A percentile compares a stretch with the other conserved stretches of the same genome.
Evolutionary conservation across 2,888 invertebrate species (phyloP).

Genomic region (Nomada lathburiana): DNA sequence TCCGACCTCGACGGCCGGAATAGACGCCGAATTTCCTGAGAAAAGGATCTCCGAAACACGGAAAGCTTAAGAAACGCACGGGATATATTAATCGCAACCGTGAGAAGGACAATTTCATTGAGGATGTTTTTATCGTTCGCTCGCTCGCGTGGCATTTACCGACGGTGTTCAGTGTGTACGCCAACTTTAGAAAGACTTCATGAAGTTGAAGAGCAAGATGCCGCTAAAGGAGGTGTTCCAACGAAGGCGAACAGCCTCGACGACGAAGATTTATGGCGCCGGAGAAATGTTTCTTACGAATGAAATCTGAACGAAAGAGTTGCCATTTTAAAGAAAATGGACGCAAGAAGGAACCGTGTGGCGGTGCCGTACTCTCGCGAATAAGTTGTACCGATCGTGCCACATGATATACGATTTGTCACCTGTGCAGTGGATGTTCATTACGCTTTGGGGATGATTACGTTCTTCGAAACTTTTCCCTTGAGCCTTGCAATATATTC

Average conservation of each 20-base stretch:
- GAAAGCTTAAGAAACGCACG: background rate
- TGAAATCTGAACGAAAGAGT: background rate
- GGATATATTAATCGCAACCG: background rate
- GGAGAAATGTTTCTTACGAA: constrained; percentile 11
- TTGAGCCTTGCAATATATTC: background rate
- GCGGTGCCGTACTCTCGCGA: background rate
- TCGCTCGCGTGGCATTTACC: background rate
- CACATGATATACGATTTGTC: background rate
- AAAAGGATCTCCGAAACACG: background rate
- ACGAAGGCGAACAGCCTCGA: background rate
- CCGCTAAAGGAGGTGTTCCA: constrained; percentile 10
- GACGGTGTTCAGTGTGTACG: background rate
- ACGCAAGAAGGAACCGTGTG: background rate
- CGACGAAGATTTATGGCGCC: constrained; percentile 26
- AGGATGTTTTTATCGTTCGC: background rate
- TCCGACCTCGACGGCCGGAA: background rate
- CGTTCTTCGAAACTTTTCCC: background rate
- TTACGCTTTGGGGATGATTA: constrained; percentile 7
- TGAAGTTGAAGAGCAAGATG: constrained; percentile 10
- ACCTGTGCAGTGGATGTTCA: constrained; percentile 5
- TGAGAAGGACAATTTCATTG: background rate
- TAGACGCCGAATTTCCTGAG: background rate
- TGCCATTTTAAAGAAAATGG: constrained; percentile 4
- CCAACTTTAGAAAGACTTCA: background rate
- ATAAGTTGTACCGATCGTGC: background rate